Percentiles rank a stretch among this genome's conserved stretches.
phyloP scores from a whole-genome alignment of 2,888 invertebrate species.

The Pemphredon lugubris region DNA sequence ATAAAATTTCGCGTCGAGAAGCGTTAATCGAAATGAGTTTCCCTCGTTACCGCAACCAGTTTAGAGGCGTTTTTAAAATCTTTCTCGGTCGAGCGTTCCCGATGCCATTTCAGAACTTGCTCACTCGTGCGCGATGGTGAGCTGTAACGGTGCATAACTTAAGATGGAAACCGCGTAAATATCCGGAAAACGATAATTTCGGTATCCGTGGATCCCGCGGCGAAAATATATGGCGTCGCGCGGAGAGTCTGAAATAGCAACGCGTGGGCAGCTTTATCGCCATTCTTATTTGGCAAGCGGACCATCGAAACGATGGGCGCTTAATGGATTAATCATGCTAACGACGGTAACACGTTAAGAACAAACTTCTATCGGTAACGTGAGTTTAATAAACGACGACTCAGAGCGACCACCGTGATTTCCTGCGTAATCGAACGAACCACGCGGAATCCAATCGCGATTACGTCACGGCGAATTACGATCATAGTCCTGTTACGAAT shows the following conservation, averaged over 20 bases:
- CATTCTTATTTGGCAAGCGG: conserved; percentile 9
- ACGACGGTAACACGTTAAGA: too few relatives aligned
- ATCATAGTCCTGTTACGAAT: background rate
- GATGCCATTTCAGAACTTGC: background rate
- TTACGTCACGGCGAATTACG: conserved; percentile 11
- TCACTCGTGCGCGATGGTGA: background rate
- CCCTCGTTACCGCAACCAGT: background rate
- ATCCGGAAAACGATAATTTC: background rate
- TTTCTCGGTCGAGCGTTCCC: background rate
- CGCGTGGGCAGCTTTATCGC: conserved; percentile 9
- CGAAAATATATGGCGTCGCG: too few relatives aligned
- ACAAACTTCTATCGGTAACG: background rate
- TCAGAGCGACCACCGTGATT: background rate
- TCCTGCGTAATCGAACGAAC: background rate
- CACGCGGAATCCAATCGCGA: conserved; percentile 3
- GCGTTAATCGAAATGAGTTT: too few relatives aligned
- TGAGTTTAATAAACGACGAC: background rate
- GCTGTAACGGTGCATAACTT: background rate
- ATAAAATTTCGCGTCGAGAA: too few relatives aligned
- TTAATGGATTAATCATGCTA: background rate
- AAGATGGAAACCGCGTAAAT: background rate
- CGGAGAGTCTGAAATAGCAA: background rate
- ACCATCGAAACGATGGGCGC: background rate
- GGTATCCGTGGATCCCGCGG: too few relatives aligned
- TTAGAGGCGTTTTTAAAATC: background rate